These are phyloP conservation scores for Eucriotettix oculatus DNA, from an alignment of 2,888 invertebrate genomes.

Conservation along the genomic window DNA sequence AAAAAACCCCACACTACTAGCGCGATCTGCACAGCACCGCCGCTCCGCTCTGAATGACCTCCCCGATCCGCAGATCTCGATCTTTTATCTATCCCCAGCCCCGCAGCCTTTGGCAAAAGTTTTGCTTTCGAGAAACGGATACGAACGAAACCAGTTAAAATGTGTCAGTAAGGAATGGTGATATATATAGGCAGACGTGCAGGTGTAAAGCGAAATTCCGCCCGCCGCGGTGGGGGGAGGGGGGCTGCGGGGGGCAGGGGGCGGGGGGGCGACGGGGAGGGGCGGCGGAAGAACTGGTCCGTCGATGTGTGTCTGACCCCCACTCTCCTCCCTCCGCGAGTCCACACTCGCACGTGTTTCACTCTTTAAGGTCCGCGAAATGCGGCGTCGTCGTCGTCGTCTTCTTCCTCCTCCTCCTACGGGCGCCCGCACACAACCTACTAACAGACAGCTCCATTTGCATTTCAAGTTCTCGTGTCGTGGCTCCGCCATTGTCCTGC, in stretches of 20 bases:
- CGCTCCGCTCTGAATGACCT: background rate
- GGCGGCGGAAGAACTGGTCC: conserved; percentile 6
- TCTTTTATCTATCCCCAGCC: background rate
- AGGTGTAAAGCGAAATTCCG: background rate
- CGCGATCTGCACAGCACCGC: background rate
- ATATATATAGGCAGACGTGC: background rate
- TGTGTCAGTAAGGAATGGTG: background rate
- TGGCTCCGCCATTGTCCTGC: too few relatives aligned
- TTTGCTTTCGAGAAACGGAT: background rate
- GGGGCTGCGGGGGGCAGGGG: background rate
- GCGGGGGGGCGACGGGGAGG: background rate
- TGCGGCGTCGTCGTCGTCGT: too few relatives aligned
- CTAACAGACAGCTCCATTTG: too few relatives aligned
- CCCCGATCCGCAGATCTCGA: background rate
- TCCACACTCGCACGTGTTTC: background rate
- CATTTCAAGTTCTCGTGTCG: too few relatives aligned
- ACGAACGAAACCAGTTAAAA: background rate
- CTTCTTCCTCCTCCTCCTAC: too few relatives aligned
- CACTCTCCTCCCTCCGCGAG: background rate
- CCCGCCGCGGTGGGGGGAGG: background rate
- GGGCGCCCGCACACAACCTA: too few relatives aligned
- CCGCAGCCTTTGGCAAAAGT: conserved; percentile 4
- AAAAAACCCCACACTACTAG: background rate
- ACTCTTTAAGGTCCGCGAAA: background rate
- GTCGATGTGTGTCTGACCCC: background rate